Evolutionary conservation across 2,888 invertebrate genomes (phyloP).

Genomic region (Phortica okadai): DNA sequence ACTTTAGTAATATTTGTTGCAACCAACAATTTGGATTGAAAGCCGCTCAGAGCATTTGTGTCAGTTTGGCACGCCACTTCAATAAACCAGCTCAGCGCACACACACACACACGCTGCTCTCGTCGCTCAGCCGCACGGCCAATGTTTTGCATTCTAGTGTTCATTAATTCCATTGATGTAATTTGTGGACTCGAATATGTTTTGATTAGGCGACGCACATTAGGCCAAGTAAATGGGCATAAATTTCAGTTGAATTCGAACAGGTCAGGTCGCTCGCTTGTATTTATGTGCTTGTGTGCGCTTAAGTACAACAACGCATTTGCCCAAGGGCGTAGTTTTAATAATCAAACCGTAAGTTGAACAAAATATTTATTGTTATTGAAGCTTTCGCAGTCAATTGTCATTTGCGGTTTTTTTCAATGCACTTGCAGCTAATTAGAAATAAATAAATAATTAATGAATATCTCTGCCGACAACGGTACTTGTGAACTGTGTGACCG

Average conservation of each 20-base stretch:
- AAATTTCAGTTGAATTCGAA: neutral
- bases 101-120: no score
- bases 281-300: neutral
- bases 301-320: no score
- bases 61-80: neutral
- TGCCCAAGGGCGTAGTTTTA: neutral
- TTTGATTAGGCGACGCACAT: neutral
- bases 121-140: neutral
- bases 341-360: neutral
- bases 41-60: neutral
- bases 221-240: no score
- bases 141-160: neutral
- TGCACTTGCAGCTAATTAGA: slow-evolving; percentile 4
- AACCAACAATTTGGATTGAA: neutral
- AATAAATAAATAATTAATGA: slow-evolving; percentile 18
- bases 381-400: neutral
- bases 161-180: slow-evolving; percentile 12
- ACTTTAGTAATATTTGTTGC: neutral
- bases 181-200: neutral
- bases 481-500: neutral
- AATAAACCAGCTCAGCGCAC: no score
- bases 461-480: neutral
- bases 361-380: neutral
- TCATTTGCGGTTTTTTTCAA: neutral
- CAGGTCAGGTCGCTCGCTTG: neutral